Evolutionary conservation across 2,888 invertebrate genomes (phyloP), one percentile per base, ranked within the genome.

Genomic region (Chrysina gloriosa): DNA sequence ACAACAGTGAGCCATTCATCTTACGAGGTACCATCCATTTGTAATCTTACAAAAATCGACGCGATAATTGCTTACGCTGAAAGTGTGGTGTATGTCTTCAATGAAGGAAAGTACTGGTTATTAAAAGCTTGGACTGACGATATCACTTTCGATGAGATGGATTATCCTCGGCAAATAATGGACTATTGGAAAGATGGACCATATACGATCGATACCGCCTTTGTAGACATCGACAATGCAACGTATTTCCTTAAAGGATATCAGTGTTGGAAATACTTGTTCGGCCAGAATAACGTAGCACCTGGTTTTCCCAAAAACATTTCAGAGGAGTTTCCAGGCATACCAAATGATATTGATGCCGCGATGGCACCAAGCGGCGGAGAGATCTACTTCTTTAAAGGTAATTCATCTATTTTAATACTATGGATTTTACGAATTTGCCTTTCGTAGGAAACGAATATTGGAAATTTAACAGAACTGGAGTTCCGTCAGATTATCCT

Each of bases 181-280:
- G 23, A 29, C 7, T n/a, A 16, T 16, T 69, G 69, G 65, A 29
- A 63, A 7, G 69, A 45, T 3, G 19, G 67, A 7, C 70, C 71
- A 1, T 16, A 9, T 7, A 29, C 65, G 1, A 58, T 71, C 1
- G 70, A 73, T 19, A 52, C 69, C 0, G 71, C 70, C 0, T 58
- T 39, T 14, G 68, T 71, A 67, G 65, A 66, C 21, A 27, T 29
- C 23, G 56, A 61, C 21, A 67, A 65, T 7, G 29, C 47, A 1
- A 71, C 70, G 6, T 71, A 70, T 47, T 71, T 73, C 23, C 70
- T 71, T 11, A 71, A 71, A 70, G 73, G 67, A 27, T 3, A 23
- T 1, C 21, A 61, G 25, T 19, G 56, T 16, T 69, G 70, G 69
- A 67, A 65, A 23, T 68, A 66, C 16, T 19, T 52, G 47, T 7